Base-by-base conservation (phyloP, 1,140 invertebrate species). In the Halesus radiatus region DNA sequence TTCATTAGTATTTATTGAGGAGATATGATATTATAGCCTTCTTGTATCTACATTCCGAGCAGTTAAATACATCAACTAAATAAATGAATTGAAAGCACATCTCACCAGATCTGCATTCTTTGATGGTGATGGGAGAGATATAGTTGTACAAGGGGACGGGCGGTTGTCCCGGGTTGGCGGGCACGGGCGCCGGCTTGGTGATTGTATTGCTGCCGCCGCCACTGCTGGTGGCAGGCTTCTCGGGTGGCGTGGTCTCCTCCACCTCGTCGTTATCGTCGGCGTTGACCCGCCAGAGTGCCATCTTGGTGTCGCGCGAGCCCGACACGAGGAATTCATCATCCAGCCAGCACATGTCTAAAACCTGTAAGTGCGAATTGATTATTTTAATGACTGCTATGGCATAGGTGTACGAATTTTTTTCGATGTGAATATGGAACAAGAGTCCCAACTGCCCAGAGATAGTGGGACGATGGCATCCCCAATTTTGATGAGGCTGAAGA, bases 281-380 rank as follows among this genome's bases (percentile, higher is more conserved):
- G 6, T 74, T 64, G 53, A 95, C 93, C 79, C 93, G 90, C 95
- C 95, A 96, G 53, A 96, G 87, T 60, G 94, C 93, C 90, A 96
- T 92, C 87, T 93, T 94, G 0, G 96, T 96, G 87, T 99, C 97
- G 79, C 97, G 92, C 0, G 97, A 98, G 3, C 97, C 97, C 23
- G 96, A 97, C 18, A 98, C 97, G 70, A 98, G 87, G 90, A 97
- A 98, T 87, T 98, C 95, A 89, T 99, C 98, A 88, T 99, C 97
- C 62, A 99, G 87, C 98, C 98, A 99, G 85, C 95, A 96, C 92
- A 98, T 94, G 85, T 98, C 98, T 89, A 98, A 97, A 56, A 92
- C 90, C 90, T 91, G 78, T 0, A 81, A 83, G 10, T 22, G 50
- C 2, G 26, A 15, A 54, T 45, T 45, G 0, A 45, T 13, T 45